Evolutionary conservation across 2,888 invertebrate genomes (phyloP).

Genomic region (Synanthedon myopaeformis): DNA sequence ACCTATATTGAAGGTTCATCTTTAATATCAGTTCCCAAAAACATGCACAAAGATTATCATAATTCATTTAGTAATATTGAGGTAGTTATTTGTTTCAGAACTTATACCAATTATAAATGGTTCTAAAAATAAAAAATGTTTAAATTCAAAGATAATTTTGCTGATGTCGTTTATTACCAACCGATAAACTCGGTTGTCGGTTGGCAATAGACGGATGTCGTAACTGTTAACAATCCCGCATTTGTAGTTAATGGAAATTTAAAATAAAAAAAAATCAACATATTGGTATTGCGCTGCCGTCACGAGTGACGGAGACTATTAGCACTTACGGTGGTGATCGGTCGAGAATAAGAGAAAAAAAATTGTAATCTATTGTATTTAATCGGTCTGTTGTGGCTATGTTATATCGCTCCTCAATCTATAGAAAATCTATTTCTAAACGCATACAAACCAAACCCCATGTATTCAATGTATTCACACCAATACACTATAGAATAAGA

Average conservation of each 20-base stretch:
- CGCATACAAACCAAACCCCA: slow-evolving; percentile 4
- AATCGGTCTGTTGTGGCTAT: neutral
- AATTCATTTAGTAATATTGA: slow-evolving; percentile 70
- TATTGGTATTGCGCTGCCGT: too few relatives aligned
- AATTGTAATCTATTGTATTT: too few relatives aligned
- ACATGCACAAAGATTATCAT: slow-evolving; percentile 68
- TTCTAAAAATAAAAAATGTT: slow-evolving; percentile 59
- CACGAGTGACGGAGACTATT: too few relatives aligned
- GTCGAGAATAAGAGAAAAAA: too few relatives aligned
- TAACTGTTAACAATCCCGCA: too few relatives aligned
- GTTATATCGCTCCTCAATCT: slow-evolving; percentile 25
- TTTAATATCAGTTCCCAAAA: slow-evolving; percentile 63
- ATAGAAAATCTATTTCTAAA: neutral
- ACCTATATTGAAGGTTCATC: slow-evolving; percentile 55
- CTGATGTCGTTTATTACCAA: too few relatives aligned
- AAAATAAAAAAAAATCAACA: too few relatives aligned
- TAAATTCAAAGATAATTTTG: slow-evolving; percentile 4
- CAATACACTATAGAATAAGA: slow-evolving; percentile 26
- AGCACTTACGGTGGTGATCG: too few relatives aligned
- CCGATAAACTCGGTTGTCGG: too few relatives aligned
- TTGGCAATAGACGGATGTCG: too few relatives aligned
- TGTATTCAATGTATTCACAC: slow-evolving; percentile 17
- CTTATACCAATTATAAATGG: slow-evolving; percentile 68
- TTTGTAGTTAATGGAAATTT: too few relatives aligned
- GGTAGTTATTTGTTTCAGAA: slow-evolving; percentile 70